Evolutionary conservation across 2,888 invertebrate genomes (phyloP), one percentile per base, ranked within the genome.

Genomic region (Andrena trimmerana): DNA sequence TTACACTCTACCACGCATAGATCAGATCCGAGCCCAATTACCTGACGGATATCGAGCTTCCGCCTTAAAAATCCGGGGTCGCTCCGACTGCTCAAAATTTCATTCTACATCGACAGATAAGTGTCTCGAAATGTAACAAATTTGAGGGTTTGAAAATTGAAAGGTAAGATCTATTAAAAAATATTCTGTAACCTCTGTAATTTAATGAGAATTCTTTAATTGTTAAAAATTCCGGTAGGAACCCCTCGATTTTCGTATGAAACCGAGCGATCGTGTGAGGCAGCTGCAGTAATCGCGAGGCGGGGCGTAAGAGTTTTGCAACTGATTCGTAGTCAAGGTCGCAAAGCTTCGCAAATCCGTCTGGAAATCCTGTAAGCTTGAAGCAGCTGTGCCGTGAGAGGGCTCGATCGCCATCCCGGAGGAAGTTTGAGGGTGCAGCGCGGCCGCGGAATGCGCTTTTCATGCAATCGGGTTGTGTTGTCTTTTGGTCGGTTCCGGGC

Each of bases 1-100:
- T 65, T 69, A 85, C 84, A 85, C 81, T 76, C 60, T 33, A 72
- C 71, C 70, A 62, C 70, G 65, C 72, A 83, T 84, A 63, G 70
- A 78, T 59, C 50, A 6, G 48, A 8, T 63, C 13, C 50, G 16
- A 8, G 13, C 66, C 50, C 42, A 31, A 29, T 48, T 33, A 42
- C 27, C 48, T 50, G 59, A 24, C 70, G 36, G 24, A 20, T 48
- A 24, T 29, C 62, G 42, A 70, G 42, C 16, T 20, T 31, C 67
- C 16, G 29, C 52, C 2, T 29, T 5, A 8, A 29, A 59, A 29
- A 29, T 59, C 42, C 42, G 13, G 13, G 42, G 1, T 42, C 13
- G 13, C 10, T 42, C 13, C 42, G 42, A 3, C 42, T 42, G 3
- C 4, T 13, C 3, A 42, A 42, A 42, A 42, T 42, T 42, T 42